Percentiles rank a stretch among this genome's conserved stretches.
phyloP scores from a whole-genome alignment of 1,140 invertebrate genomes.

The Oryctes rhinoceros region DNA sequence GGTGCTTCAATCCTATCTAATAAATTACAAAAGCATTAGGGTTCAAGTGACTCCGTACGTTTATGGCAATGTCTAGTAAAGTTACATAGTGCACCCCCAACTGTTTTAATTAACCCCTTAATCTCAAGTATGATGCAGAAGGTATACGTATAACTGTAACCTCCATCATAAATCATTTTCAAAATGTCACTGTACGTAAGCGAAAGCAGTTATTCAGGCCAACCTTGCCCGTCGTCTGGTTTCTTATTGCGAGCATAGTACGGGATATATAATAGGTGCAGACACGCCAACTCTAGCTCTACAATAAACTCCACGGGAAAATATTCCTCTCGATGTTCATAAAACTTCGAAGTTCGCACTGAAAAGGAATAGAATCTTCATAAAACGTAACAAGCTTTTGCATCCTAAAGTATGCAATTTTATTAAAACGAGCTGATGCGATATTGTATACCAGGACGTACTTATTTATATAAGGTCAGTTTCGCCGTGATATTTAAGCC shows the following conservation, averaged over 20 bases:
- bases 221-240: not conserved
- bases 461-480: conserved; percentile 35
- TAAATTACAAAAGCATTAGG: too few species aligned
- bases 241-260: not conserved
- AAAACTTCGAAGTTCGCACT: not conserved
- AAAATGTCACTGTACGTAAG: not conserved
- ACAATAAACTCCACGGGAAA: conserved; percentile 27
- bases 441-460: not conserved
- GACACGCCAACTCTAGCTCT: not conserved
- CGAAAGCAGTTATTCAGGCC: not conserved
- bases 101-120: too few species aligned
- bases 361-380: conserved; percentile 28
- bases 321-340: conserved; percentile 11
- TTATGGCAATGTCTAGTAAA: too few species aligned
- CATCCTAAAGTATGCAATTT: conserved; percentile 3
- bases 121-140: too few species aligned
- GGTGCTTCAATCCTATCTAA: too few species aligned
- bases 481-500: conserved; percentile 30
- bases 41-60: too few species aligned
- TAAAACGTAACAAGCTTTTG: conserved; percentile 27
- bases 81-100: too few species aligned
- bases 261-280: not conserved
- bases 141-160: not conserved
- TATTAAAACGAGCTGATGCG: not conserved
- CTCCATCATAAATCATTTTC: not conserved